These are phyloP conservation scores for Araneus ventricosus DNA, from an alignment of 1,140 invertebrate genomes.

Conservation along the genomic window DNA sequence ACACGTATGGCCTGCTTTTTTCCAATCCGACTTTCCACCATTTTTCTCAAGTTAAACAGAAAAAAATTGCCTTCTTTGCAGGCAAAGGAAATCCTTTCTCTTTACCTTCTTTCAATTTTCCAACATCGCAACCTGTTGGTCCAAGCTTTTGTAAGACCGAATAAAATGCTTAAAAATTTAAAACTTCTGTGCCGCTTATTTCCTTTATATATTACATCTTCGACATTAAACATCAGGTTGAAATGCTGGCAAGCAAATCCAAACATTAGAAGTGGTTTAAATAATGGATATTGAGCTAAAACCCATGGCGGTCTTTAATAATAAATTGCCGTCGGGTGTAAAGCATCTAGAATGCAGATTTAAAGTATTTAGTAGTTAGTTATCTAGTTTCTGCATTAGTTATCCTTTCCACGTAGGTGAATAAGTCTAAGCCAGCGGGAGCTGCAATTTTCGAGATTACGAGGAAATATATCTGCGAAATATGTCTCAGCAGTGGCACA, in stretches of 20 bases:
- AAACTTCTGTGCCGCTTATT: not conserved
- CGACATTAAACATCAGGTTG: no score
- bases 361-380: not conserved
- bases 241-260: not conserved
- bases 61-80: not conserved
- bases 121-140: not conserved
- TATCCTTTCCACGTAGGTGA: no score
- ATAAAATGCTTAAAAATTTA: constrained; percentile 29
- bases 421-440: no score
- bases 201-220: not conserved
- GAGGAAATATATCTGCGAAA: no score
- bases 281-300: not conserved
- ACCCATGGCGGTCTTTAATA: not conserved
- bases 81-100: not conserved
- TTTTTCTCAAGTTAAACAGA: not conserved
- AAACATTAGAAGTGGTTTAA: not conserved
- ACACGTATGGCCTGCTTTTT: not conserved
- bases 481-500: no score
- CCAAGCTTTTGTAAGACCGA: not conserved
- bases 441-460: no score
- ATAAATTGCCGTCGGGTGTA: not conserved
- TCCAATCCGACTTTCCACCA: not conserved
- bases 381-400: no score
- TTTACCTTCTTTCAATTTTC: constrained; percentile 13
- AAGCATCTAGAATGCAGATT: not conserved